Percentiles rank a stretch among this genome's conserved stretches.
These are phyloP conservation scores for Argyrosomus japonicus DNA, from an alignment of 2,113 vertebrate genomes.

Conservation along the genomic window DNA sequence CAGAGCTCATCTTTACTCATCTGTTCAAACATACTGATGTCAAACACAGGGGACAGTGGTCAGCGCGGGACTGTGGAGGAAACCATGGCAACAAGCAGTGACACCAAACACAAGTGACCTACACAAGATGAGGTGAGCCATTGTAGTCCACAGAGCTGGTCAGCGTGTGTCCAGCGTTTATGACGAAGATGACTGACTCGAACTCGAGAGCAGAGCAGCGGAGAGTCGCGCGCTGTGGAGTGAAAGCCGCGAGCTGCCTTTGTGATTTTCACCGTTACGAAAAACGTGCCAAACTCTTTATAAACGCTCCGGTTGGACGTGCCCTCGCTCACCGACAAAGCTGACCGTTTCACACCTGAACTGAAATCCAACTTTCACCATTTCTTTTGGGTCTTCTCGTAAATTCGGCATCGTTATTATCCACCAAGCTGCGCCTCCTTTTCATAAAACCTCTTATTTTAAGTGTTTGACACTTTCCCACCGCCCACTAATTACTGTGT, in stretches of 20 bases:
- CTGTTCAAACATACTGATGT: background rate
- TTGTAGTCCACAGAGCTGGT: background rate
- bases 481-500: background rate
- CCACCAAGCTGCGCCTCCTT: background rate
- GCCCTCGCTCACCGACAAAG: background rate
- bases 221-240: no score
- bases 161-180: background rate
- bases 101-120: slow-evolving; percentile 28
- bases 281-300: background rate
- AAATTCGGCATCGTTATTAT: background rate
- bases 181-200: background rate
- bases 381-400: background rate
- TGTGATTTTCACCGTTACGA: no score
- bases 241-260: no score
- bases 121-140: background rate
- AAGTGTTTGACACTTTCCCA: background rate
- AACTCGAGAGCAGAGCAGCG: background rate
- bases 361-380: accelerated
- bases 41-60: background rate
- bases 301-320: background rate
- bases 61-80: background rate
- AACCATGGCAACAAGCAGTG: slow-evolving; percentile 34
- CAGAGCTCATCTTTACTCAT: no score
- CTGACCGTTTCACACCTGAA: no score
- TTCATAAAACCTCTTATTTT: no score